These are phyloP conservation scores for Diplazon laetatorius DNA, from an alignment of 2,888 invertebrate species.

Conservation along the genomic window DNA sequence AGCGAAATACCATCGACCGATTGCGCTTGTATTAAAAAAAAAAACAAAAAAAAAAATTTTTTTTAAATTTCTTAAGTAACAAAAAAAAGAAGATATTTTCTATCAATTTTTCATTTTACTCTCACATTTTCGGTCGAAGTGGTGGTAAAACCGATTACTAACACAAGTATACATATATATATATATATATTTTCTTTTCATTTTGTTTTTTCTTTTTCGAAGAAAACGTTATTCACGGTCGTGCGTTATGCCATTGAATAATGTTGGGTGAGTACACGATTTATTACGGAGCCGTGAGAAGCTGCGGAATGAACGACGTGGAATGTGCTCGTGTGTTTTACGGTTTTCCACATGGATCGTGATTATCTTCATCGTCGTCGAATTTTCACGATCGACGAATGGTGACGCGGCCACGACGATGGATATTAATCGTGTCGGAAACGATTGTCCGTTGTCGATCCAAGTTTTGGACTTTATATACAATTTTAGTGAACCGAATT, in stretches of 20 bases:
- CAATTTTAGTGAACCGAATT: constrained; percentile 69
- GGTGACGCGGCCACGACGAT: constrained; percentile 34
- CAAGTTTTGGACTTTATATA: constrained; percentile 73
- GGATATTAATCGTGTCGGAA: constrained; percentile 45
- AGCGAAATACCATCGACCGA: too few relatives aligned
- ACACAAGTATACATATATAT: too few relatives aligned
- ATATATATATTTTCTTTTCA: too few relatives aligned
- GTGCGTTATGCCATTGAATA: constrained; percentile 26
- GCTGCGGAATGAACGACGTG: constrained; percentile 23
- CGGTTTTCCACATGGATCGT: background rate
- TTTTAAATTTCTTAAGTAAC: too few relatives aligned
- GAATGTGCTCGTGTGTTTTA: constrained; percentile 39
- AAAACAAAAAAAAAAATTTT: too few relatives aligned
- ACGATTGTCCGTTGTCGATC: constrained; percentile 69
- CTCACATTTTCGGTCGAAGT: background rate
- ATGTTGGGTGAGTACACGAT: constrained; percentile 18
- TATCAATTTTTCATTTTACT: background rate
- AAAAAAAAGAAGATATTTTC: too few relatives aligned
- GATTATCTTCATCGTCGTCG: constrained; percentile 14
- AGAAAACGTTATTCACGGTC: background rate
- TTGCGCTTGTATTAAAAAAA: too few relatives aligned
- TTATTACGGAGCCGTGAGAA: background rate
- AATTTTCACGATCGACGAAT: constrained; percentile 53
- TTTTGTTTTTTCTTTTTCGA: too few relatives aligned
- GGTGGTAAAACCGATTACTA: constrained; percentile 6